Evolutionary conservation across 2,113 vertebrate genomes (phyloP), one percentile per base, ranked within the genome.

Genomic region (Coturnix japonica): DNA sequence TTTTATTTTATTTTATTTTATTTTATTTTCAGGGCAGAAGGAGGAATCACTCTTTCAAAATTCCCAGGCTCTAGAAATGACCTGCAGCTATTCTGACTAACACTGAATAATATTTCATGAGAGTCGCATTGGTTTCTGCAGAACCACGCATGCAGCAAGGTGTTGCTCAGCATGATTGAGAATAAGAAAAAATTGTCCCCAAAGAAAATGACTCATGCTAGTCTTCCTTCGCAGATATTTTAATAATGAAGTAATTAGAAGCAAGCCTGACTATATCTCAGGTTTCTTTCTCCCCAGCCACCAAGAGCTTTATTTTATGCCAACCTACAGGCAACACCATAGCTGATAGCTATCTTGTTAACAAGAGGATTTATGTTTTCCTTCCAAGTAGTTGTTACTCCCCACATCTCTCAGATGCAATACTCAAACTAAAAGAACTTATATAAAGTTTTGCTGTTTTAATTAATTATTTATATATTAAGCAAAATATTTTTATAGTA

Each of bases 171-270:
- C 0, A 22, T 93, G 80, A 91, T 77, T 83, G 59, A 79, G 78
- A 90, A 64, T 66, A 74, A 77, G 81, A 92, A 85, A 95, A 85
- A 94, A 75, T 89, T 93, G 85, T 75, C 82, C 93, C 86, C 47
- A 60, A 91, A 95, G 85, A 78, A 95, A 81, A 87, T 95, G 87
- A 90, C 69, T 96, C 87, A 93, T 60, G n/a, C 57, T 90, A 37
- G 33, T 89, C 37, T 94, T 76, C 69, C 43, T 85, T 81, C 74
- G 73, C 80, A 87, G 87, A 81, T 87, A 77, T 91, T 93, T 94
- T 95, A 85, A 69, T 84, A 90, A 64, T 39, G 67, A 91, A 67
- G 53, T 77, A 81, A 83, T 92, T 87, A 88, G 73, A 93, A 28
- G 11, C 35, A 35, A 91, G 53, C 25, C 46, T 79, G 72, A n/a